Conservation (phyloP, 2,113 vertebrate genomes). For the Carassius gibelio region DNA sequence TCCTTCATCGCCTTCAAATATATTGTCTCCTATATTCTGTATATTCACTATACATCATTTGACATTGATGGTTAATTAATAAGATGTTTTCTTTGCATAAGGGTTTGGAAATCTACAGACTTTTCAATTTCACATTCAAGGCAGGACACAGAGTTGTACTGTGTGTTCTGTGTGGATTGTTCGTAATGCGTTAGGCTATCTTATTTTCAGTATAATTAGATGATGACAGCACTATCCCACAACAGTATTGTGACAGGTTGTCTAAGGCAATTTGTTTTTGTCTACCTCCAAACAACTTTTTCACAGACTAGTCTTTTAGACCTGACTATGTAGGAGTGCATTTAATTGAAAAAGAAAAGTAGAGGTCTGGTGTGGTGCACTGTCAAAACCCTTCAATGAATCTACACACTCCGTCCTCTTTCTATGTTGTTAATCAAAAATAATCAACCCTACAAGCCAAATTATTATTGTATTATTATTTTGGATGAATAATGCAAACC, state of each 20-base stretch:
- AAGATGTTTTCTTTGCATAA: not conserved
- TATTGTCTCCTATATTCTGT: no score
- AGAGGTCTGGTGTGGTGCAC: not conserved
- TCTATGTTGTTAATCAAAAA: not conserved
- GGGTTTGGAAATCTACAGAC: not conserved
- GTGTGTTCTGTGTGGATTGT: not conserved
- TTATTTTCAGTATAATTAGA: slow-evolving; percentile 40
- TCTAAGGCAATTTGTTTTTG: slow-evolving; percentile 39
- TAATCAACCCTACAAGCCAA: not conserved
- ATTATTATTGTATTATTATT: no score
- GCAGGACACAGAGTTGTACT: not conserved
- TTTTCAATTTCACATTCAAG: not conserved
- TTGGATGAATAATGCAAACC: no score
- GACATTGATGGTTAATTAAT: no score
- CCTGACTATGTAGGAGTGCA: slow-evolving; percentile 54
- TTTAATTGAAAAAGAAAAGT: not conserved
- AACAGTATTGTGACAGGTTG: slow-evolving; percentile 29
- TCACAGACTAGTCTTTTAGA: slow-evolving; percentile 52
- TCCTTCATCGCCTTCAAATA: no score
- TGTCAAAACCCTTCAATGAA: not conserved
- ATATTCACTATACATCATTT: no score
- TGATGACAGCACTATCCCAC: slow-evolving; percentile 15
- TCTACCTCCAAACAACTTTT: slow-evolving; percentile 34
- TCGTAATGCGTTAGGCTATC: not conserved
- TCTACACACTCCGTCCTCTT: not conserved